Percentiles rank a stretch among this genome's conserved stretches.
phyloP scores from a whole-genome alignment of 1,140 invertebrate species.

The Nixonia krombeini region DNA sequence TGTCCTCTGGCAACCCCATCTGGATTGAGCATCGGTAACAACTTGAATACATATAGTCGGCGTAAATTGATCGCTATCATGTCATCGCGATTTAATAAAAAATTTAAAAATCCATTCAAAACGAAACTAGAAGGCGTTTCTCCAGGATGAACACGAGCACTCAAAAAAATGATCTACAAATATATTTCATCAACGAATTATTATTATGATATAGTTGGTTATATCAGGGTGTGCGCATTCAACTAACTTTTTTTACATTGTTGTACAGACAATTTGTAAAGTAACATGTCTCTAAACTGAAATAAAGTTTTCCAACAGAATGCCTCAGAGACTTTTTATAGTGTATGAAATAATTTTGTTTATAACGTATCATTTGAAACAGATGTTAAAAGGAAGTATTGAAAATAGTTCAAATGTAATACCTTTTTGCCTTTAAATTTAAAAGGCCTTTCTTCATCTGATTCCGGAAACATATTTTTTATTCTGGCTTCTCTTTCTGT shows the following conservation, averaged over 20 bases:
- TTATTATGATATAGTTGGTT: too few relatives aligned
- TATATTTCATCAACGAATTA: too few relatives aligned
- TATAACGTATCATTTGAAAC: too few relatives aligned
- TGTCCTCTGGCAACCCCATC: constrained; percentile 92
- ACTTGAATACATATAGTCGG: constrained; percentile 89
- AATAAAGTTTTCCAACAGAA: too few relatives aligned
- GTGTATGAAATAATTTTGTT: too few relatives aligned
- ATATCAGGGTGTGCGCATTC: too few relatives aligned
- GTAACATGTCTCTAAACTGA: too few relatives aligned
- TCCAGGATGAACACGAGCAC: constrained; percentile 92
- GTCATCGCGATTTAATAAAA: constrained; percentile 82
- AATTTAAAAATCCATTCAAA: constrained; percentile 91
- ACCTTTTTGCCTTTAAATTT: constrained; percentile 84
- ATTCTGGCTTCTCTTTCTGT: constrained; percentile 80
- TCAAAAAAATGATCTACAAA: constrained; percentile 85
- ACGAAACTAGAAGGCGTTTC: constrained; percentile 96
- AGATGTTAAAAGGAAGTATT: too few relatives aligned
- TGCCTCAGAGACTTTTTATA: too few relatives aligned
- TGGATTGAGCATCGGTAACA: constrained; percentile 94
- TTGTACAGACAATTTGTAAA: too few relatives aligned
- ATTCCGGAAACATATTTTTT: constrained; percentile 84
- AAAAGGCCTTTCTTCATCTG: constrained; percentile 77
- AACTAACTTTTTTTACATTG: too few relatives aligned
- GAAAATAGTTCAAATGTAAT: too few relatives aligned
- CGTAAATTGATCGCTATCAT: constrained; percentile 81